Evolutionary conservation across 2,797 vertebrate genomes (phyloP), one percentile per base, ranked within the genome.

Genomic region (Sebastiscus tertius): DNA sequence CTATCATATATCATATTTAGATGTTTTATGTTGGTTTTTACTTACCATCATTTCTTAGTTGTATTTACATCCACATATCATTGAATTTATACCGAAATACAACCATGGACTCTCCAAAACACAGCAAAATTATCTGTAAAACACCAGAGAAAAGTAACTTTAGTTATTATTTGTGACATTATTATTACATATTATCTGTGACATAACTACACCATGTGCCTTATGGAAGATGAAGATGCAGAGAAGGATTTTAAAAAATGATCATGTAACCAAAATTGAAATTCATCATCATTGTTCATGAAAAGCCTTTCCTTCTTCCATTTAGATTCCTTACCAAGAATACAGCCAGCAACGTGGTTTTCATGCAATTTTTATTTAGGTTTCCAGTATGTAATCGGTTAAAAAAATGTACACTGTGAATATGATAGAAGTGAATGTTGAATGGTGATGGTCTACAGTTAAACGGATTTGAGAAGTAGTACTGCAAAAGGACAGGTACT

Each of bases 11-110:
- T 29, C 13, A 34, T 24, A 6, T 9, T 27, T 22, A 55, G 4
- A 7, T n/a, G 18, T 39, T 77, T 42, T 42, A 14, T n/a, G 4
- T 27, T 66, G 1, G 1, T 49, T 72, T 24, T 18, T 72, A 84
- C 94, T 85, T 83, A 95, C 96, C 95, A 95, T 95, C 3, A 58
- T 95, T 81, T 82, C n/a, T 72, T 55, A 52, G 20, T 9, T 75
- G 24, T 82, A 26, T 89, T 92, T 89, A 94, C 72, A 88, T 81
- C 81, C 87, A 89, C 92, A 94, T 95, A 81, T 90, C 90, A 88
- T 20, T 29, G 42, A 90, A 79, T 55, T 56, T 62, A 49, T 22
- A 69, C 60, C n/a, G 71, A 75, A 91, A 77, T 20, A 77, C 20
- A 34, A 84, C 27, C 49, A 60, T 66, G 31, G 33, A 77, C 73